Percentiles rank a stretch among this genome's conserved stretches.
phyloP scores from a whole-genome alignment of 2,113 vertebrate species.

The Dicentrarchus labrax region DNA sequence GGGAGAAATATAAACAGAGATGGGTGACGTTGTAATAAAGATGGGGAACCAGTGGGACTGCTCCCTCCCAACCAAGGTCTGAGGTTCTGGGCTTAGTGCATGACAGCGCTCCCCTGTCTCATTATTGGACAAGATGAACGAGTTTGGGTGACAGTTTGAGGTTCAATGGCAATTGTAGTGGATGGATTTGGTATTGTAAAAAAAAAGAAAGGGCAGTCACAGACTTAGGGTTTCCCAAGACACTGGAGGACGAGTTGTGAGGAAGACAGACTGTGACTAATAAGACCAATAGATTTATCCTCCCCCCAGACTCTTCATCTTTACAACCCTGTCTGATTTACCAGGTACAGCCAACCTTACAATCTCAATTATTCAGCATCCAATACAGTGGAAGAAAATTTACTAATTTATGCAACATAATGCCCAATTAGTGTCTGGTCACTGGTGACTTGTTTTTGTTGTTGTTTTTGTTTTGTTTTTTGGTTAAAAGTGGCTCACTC shows the following conservation, averaged over 20 bases:
- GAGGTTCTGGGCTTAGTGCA: constrained; percentile 5
- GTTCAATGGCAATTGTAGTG: neutral
- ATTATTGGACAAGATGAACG: constrained; percentile 44
- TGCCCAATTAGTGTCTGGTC: neutral
- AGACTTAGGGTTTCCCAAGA: constrained; percentile 6
- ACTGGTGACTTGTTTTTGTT: neutral
- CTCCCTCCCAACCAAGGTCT: constrained; percentile 27
- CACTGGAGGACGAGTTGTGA: neutral
- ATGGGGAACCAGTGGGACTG: neutral
- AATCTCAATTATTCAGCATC: neutral
- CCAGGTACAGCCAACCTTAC: neutral
- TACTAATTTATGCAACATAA: neutral
- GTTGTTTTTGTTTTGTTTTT: neutral
- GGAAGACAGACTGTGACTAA: neutral
- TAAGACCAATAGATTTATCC: constrained; percentile 1
- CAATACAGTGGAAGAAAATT: neutral
- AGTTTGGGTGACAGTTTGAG: constrained; percentile 25
- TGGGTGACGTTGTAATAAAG: constrained; percentile 6
- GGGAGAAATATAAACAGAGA: neutral
- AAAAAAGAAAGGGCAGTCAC: neutral
- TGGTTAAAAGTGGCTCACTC: neutral
- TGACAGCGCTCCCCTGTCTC: constrained; percentile 40
- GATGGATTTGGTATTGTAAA: neutral
- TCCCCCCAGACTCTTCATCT: neutral
- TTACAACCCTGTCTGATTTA: neutral